These are phyloP conservation scores for Dryobates pubescens DNA, from an alignment of 2,797 vertebrate species.

Conservation along the genomic window DNA sequence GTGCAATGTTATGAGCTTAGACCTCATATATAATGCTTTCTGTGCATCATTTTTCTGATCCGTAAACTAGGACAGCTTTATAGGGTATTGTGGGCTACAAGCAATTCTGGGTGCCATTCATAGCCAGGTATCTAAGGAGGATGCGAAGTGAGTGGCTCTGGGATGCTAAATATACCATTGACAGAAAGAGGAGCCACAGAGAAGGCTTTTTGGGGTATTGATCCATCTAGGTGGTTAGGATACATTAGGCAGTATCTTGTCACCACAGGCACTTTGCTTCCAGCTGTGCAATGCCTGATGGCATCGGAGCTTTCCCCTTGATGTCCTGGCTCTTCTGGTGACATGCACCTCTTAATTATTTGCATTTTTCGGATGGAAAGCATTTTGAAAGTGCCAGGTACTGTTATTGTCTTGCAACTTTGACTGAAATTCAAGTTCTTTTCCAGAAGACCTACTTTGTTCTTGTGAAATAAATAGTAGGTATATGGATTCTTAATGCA, in stretches of 20 bases:
- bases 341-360: neutral
- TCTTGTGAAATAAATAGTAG: slow-evolving; percentile 9
- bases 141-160: rapidly evolving
- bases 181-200: neutral
- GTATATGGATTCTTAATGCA: neutral
- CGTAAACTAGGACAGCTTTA: slow-evolving; percentile 12
- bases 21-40: neutral
- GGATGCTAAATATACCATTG: neutral
- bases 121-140: neutral
- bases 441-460: neutral
- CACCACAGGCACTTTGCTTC: neutral
- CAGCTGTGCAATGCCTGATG: neutral
- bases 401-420: neutral
- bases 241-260: neutral
- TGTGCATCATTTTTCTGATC: slow-evolving; percentile 4
- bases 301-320: neutral
- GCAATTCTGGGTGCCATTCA: neutral
- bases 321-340: neutral
- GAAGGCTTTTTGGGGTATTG: neutral
- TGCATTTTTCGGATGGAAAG: neutral
- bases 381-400: neutral
- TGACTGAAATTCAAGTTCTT: neutral
- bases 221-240: neutral
- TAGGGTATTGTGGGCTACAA: neutral
- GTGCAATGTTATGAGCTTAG: slow-evolving; percentile 12